phyloP scores from a whole-genome alignment of 2,888 invertebrate genomes.

The Tetheella fluctuosa region DNA sequence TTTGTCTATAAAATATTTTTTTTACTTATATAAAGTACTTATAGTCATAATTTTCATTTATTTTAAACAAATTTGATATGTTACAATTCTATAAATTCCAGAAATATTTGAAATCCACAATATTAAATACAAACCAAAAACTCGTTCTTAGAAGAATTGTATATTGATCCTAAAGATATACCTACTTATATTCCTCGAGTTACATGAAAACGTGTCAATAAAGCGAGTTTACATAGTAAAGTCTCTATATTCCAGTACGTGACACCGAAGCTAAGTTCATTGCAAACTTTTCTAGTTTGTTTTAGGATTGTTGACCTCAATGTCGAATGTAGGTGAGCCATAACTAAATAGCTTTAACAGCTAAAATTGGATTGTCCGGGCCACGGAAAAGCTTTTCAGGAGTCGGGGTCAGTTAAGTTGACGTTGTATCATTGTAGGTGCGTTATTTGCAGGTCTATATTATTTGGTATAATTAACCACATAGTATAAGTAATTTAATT shows the following conservation, averaged over 20 bases:
- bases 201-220: neutral
- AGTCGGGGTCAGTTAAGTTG: neutral
- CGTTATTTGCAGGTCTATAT: neutral
- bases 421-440: neutral
- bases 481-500: no score
- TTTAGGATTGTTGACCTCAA: conserved; percentile 36
- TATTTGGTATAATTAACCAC: no score
- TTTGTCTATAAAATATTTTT: no score
- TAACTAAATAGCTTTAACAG: conserved; percentile 5
- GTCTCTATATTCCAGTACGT: conserved; percentile 14
- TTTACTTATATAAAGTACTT: no score
- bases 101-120: no score
- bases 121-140: no score
- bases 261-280: conserved; percentile 34
- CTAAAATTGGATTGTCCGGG: neutral
- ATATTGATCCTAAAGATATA: no score
- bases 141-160: no score
- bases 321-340: conserved; percentile 17
- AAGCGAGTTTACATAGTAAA: conserved; percentile 2
- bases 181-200: neutral
- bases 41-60: no score
- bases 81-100: no score
- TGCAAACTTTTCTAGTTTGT: conserved; percentile 39
- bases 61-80: no score
- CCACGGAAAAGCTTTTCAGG: conserved; percentile 6